Percentiles rank a stretch among this genome's conserved stretches.
Conservation (phyloP, 2,113 vertebrate genomes). For the Mesocricetus auratus region DNA sequence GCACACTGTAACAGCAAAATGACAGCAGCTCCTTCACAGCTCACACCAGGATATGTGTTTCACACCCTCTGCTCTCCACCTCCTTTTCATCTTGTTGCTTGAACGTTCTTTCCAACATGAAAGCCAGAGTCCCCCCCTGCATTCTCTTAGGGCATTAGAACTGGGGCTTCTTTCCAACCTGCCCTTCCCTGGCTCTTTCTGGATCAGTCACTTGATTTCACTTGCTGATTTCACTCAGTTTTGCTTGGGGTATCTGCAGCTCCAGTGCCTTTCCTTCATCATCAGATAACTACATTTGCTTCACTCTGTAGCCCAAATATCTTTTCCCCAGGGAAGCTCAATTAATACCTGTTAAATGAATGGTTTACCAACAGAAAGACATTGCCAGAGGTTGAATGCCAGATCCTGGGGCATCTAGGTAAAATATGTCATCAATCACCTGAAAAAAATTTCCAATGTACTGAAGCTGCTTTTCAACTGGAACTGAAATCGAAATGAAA, state of each 20-base stretch:
- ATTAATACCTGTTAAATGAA: conserved; percentile 16
- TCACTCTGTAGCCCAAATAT: background rate
- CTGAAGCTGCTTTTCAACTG: background rate
- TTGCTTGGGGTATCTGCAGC: background rate
- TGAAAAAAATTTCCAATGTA: background rate
- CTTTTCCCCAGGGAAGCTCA: background rate
- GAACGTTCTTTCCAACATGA: background rate
- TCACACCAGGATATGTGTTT: background rate
- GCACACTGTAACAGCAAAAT: background rate
- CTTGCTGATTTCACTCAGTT: background rate
- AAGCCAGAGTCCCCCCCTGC: background rate
- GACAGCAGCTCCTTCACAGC: background rate
- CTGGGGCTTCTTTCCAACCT: background rate
- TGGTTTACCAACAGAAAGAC: background rate
- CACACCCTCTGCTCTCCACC: background rate
- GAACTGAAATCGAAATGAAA: background rate
- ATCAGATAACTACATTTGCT: conserved; percentile 1
- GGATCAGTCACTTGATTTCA: background rate
- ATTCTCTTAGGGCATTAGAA: background rate
- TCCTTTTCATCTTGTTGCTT: background rate
- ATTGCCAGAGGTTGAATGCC: background rate
- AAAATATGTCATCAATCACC: background rate
- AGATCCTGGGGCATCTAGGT: background rate
- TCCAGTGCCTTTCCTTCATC: background rate
- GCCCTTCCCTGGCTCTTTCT: background rate